Evolutionary conservation across 1,140 invertebrate species (phyloP).

Genomic region (Chrysopa pallens): DNA sequence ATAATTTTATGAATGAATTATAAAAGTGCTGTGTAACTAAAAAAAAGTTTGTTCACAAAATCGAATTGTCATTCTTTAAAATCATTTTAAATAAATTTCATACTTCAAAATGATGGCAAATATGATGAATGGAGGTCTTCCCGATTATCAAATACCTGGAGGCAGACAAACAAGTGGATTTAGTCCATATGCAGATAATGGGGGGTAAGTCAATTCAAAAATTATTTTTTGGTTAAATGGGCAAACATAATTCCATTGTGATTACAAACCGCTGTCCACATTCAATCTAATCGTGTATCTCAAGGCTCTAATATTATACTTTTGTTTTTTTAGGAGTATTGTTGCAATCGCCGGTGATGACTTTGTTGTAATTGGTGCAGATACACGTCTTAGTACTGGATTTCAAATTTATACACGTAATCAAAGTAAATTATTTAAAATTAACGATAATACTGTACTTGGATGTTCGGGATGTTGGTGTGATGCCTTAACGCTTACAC

Average conservation of each 20-base stretch:
- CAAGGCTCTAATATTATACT: too few species aligned
- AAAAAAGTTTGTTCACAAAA: too few species aligned
- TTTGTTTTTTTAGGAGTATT: conserved; percentile 39
- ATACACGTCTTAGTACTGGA: conserved; percentile 83
- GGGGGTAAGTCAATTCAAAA: conserved; percentile 33
- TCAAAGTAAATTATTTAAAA: conserved; percentile 65
- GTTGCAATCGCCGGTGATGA: conserved; percentile 67
- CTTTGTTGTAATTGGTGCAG: conserved; percentile 49
- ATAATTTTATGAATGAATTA: too few species aligned
- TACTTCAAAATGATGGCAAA: too few species aligned
- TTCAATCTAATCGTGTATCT: too few species aligned
- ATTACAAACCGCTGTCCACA: not conserved
- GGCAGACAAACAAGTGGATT: conserved; percentile 35
- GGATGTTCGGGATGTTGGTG: conserved; percentile 92
- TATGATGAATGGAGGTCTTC: not conserved
- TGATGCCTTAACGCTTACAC: conserved; percentile 84
- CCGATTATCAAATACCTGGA: not conserved
- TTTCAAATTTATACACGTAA: conserved; percentile 78
- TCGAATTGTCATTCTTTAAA: too few species aligned
- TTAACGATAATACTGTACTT: conserved; percentile 69
- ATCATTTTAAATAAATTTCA: too few species aligned
- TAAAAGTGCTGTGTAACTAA: too few species aligned
- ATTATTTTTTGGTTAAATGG: not conserved
- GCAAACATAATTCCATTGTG: not conserved
- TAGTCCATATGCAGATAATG: conserved; percentile 58